These are phyloP conservation scores for Barypeithes pellucidus DNA, from an alignment of 2,888 invertebrate species.

Conservation along the genomic window DNA sequence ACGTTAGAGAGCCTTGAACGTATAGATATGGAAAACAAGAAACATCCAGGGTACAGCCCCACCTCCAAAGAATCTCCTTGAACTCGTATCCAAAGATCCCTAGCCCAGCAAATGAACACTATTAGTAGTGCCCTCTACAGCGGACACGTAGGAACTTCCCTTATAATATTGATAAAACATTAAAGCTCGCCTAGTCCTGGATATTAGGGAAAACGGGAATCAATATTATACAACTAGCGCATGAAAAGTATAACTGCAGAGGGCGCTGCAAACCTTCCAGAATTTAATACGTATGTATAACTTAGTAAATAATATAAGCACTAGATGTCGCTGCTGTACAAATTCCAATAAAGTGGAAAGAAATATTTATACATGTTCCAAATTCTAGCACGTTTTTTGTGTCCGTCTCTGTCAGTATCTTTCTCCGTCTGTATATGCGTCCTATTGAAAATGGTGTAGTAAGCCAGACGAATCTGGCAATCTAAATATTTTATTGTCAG, in stretches of 20 bases:
- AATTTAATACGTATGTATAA: background rate
- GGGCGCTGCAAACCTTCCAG: background rate
- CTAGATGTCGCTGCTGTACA: background rate
- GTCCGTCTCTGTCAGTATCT: background rate
- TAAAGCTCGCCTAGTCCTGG: background rate
- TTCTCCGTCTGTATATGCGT: background rate
- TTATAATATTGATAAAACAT: slow-evolving; percentile 1
- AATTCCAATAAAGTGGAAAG: background rate
- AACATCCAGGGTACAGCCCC: background rate
- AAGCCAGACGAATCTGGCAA: background rate
- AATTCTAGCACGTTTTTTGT: slow-evolving; percentile 1
- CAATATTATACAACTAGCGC: background rate
- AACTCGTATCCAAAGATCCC: background rate
- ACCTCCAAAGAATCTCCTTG: background rate
- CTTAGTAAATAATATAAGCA: background rate
- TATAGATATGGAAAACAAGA: background rate
- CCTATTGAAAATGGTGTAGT: slow-evolving; percentile 5
- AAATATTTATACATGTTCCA: slow-evolving; percentile 10
- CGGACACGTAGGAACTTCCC: background rate
- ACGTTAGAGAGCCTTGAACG: background rate
- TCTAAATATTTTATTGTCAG: slow-evolving; percentile 29
- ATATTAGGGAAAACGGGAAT: background rate
- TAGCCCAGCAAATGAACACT: background rate
- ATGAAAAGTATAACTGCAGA: background rate
- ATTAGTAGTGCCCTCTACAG: background rate